Percentiles rank a stretch among this genome's conserved stretches.
Conservation (phyloP, 2,113 vertebrate genomes). For the Neofelis nebulosa region DNA sequence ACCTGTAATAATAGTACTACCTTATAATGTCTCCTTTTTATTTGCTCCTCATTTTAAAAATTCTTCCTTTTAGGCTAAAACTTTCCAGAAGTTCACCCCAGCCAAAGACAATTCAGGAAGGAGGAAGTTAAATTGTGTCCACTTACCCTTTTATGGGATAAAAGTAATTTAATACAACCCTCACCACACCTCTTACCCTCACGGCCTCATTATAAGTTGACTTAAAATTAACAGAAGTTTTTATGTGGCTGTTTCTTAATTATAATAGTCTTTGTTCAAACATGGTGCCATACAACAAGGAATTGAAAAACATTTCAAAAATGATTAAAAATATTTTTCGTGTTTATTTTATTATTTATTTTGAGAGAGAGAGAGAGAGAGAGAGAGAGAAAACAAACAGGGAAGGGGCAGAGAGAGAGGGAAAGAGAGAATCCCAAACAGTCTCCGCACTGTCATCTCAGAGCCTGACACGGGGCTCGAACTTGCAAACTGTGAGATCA, state of each 20-base stretch:
- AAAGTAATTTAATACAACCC: background rate
- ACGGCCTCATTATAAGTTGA: background rate
- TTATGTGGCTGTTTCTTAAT: background rate
- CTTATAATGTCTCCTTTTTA: background rate
- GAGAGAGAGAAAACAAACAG: too few species aligned
- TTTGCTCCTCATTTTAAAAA: background rate
- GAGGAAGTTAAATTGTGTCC: background rate
- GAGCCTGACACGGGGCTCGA: too few species aligned
- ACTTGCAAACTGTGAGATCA: too few species aligned
- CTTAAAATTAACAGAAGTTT: background rate
- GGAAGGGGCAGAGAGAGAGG: too few species aligned
- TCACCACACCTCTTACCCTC: background rate
- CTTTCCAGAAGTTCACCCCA: background rate
- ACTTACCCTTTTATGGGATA: background rate
- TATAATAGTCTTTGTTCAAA: conserved; percentile 2
- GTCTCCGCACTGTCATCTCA: too few species aligned
- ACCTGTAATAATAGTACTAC: fast-evolving
- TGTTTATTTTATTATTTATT: background rate
- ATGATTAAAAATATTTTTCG: background rate
- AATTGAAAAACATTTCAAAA: conserved; percentile 23
- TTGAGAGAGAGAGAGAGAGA: too few species aligned
- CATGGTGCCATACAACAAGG: background rate
- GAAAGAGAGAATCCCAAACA: too few species aligned
- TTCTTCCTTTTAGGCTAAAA: background rate
- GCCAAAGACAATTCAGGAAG: background rate